A percentile compares a stretch with the other conserved stretches of the same genome.
Conservation (phyloP, 2,113 vertebrate species). For the Pagrus major region DNA sequence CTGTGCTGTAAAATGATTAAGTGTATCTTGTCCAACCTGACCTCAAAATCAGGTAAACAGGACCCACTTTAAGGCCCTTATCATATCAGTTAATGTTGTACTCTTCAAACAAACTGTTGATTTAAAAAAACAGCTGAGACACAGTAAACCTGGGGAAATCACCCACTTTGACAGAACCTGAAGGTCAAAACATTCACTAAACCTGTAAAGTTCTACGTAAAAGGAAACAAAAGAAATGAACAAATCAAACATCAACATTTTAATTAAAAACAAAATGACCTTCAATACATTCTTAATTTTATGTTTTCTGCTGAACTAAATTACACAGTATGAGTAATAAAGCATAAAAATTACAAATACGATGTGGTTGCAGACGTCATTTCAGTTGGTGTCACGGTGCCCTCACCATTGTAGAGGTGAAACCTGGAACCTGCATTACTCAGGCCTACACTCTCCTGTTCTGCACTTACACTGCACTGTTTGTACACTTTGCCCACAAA, state of each 20-base stretch:
- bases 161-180: background rate
- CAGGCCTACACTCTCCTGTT: background rate
- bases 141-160: background rate
- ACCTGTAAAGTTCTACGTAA: too few relatives aligned
- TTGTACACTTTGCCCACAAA: constrained; percentile 24
- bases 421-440: background rate
- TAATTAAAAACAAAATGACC: too few relatives aligned
- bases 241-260: too few relatives aligned
- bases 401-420: background rate
- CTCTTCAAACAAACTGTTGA: background rate
- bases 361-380: background rate
- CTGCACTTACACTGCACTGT: constrained; percentile 1
- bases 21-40: too few relatives aligned
- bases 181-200: background rate
- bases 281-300: too few relatives aligned
- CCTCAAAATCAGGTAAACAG: background rate
- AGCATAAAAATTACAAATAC: background rate
- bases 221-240: background rate
- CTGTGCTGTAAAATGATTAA: too few relatives aligned
- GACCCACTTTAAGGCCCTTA: background rate
- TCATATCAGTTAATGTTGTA: background rate
- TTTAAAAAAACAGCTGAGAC: background rate
- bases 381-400: background rate
- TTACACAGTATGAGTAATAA: background rate
- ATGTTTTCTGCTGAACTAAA: too few relatives aligned